Evolutionary conservation across 2,888 invertebrate species (phyloP).

Genomic region (Hypolimnas misippus): DNA sequence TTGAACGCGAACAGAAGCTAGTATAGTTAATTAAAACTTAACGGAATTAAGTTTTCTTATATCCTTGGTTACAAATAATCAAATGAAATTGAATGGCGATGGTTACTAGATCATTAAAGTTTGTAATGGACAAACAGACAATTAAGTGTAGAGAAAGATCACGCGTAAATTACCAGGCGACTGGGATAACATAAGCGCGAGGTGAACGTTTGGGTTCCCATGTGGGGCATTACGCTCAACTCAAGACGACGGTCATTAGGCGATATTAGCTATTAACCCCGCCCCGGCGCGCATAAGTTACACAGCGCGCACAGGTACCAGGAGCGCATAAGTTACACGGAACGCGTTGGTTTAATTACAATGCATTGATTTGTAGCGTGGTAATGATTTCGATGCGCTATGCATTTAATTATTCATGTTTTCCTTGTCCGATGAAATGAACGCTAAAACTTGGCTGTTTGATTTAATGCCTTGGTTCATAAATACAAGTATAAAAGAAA

Average conservation of each 20-base stretch:
- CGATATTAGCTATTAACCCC: conserved; percentile 83
- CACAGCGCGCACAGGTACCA: conserved; percentile 49
- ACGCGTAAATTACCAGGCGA: conserved; percentile 56
- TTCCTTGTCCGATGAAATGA: not conserved
- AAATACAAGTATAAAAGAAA: not conserved
- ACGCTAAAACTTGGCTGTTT: not conserved
- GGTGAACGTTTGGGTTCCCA: conserved; percentile 62
- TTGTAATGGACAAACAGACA: conserved; percentile 35
- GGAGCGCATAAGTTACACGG: conserved; percentile 30
- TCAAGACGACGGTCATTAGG: conserved; percentile 82
- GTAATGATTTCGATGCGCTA: conserved; percentile 11
- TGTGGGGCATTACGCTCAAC: conserved; percentile 76
- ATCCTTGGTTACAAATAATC: too few species aligned
- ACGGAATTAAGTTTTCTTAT: too few species aligned
- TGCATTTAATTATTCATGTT: not conserved
- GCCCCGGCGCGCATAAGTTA: conserved; percentile 70
- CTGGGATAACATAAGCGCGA: conserved; percentile 54
- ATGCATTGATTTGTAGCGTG: conserved; percentile 17
- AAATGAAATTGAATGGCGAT: too few species aligned
- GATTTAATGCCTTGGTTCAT: not conserved
- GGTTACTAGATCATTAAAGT: too few species aligned
- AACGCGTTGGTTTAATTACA: conserved; percentile 33
- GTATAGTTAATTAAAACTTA: too few species aligned
- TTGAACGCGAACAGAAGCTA: too few species aligned
- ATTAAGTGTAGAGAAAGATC: conserved; percentile 49